Evolutionary conservation across 2,888 invertebrate species (phyloP).

Genomic region (Drosophila formosana): DNA sequence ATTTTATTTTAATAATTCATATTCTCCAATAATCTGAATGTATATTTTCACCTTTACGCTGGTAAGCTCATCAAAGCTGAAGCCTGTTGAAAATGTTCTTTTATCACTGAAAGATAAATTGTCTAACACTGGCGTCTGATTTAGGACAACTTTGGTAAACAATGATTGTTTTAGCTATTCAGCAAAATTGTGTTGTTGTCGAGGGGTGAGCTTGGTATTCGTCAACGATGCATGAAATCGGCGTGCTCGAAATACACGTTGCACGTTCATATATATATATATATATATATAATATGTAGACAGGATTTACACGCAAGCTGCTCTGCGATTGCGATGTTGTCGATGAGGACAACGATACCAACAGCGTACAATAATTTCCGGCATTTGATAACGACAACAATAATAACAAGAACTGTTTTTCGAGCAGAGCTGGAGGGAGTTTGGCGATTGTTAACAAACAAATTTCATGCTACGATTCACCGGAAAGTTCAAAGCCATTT

Average conservation of each 20-base stretch:
- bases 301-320: slow-evolving; percentile 70
- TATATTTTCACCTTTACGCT: too few species aligned
- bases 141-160: slow-evolving; percentile 4
- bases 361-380: slow-evolving; percentile 78
- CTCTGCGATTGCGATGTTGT: slow-evolving; percentile 49
- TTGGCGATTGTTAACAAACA: slow-evolving; percentile 78
- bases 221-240: slow-evolving; percentile 75
- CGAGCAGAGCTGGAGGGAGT: slow-evolving; percentile 28
- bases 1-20: not conserved
- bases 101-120: not conserved
- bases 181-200: slow-evolving; percentile 22
- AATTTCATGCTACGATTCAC: slow-evolving; percentile 77
- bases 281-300: slow-evolving; percentile 36
- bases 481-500: slow-evolving; percentile 62
- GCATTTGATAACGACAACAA: slow-evolving; percentile 72
- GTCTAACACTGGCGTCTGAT: not conserved
- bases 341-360: slow-evolving; percentile 46
- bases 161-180: slow-evolving; percentile 41
- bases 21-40: too few species aligned
- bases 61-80: too few species aligned
- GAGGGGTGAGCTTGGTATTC: slow-evolving; percentile 42
- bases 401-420: slow-evolving; percentile 19
- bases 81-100: not conserved
- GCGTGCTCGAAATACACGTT: slow-evolving; percentile 39
- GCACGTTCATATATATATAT: slow-evolving; percentile 37